These are phyloP conservation scores for Cynaeus angustus DNA, from an alignment of 2,888 invertebrate genomes.

Conservation along the genomic window DNA sequence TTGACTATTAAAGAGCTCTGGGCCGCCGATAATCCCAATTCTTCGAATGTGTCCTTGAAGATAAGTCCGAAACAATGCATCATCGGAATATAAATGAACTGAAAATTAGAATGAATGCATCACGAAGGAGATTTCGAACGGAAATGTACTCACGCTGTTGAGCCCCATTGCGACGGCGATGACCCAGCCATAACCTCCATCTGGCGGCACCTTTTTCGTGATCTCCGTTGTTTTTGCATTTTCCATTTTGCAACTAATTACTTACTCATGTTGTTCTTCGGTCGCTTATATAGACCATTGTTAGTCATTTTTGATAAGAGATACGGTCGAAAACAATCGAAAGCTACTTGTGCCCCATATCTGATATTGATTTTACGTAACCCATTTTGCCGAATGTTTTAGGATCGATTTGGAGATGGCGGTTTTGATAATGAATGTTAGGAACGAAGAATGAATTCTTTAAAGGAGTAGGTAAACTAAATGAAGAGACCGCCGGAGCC, in stretches of 20 bases:
- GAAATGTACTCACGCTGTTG: conserved; percentile 81
- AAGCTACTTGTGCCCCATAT: conserved; percentile 9
- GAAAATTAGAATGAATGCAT: not conserved
- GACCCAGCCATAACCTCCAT: conserved; percentile 92
- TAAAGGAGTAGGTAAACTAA: too few species aligned
- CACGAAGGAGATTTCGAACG: not conserved
- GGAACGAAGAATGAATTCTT: too few species aligned
- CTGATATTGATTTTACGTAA: conserved; percentile 16
- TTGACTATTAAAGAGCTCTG: conserved; percentile 79
- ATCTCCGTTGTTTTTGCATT: conserved; percentile 4
- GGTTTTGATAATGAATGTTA: too few species aligned
- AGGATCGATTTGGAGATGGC: not conserved
- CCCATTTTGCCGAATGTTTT: conserved; percentile 3
- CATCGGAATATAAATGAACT: conserved; percentile 63
- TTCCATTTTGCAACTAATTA: conserved; percentile 14
- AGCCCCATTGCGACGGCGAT: conserved; percentile 86
- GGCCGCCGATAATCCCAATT: conserved; percentile 76
- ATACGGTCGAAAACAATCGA: conserved; percentile 11
- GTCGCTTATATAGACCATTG: conserved; percentile 11
- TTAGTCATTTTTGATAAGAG: conserved; percentile 14
- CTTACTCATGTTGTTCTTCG: not conserved
- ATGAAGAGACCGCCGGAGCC: too few species aligned
- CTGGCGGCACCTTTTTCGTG: conserved; percentile 78
- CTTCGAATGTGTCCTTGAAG: conserved; percentile 77
- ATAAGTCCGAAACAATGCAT: conserved; percentile 77